Conservation (phyloP, 2,113 vertebrate genomes). For the Platycercus adscitus region DNA sequence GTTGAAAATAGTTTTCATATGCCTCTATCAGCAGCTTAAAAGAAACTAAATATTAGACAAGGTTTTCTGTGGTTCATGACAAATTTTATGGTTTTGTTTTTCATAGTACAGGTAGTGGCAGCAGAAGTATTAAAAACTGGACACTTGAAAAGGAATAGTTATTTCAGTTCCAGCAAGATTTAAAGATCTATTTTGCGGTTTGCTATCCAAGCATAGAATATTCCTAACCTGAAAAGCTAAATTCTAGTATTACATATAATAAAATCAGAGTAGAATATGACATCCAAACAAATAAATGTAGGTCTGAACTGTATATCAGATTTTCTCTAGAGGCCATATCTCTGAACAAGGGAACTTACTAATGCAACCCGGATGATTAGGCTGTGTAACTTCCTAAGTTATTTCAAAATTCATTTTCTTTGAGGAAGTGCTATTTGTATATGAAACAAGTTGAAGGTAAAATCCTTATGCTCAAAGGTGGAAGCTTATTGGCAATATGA, state of each 20-base stretch:
- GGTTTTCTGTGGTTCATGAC: not conserved
- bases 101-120: not conserved
- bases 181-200: not conserved
- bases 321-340: not conserved
- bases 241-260: not conserved
- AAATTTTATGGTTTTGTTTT: not conserved
- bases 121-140: not conserved
- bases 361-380: not conserved
- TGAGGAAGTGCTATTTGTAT: not conserved
- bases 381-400: not conserved
- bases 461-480: not conserved
- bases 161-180: not conserved
- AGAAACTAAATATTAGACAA: not conserved
- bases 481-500: not conserved
- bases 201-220: not conserved
- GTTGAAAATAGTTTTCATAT: not conserved
- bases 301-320: not conserved
- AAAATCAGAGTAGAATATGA: not conserved
- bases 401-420: conserved; percentile 5
- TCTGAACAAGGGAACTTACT: not conserved
- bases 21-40: not conserved
- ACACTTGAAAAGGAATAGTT: not conserved
- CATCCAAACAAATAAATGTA: not conserved
- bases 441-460: not conserved
- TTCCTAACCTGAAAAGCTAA: not conserved